phyloP scores from a whole-genome alignment of 2,888 invertebrate species.

The Eustalomyia histrio region DNA sequence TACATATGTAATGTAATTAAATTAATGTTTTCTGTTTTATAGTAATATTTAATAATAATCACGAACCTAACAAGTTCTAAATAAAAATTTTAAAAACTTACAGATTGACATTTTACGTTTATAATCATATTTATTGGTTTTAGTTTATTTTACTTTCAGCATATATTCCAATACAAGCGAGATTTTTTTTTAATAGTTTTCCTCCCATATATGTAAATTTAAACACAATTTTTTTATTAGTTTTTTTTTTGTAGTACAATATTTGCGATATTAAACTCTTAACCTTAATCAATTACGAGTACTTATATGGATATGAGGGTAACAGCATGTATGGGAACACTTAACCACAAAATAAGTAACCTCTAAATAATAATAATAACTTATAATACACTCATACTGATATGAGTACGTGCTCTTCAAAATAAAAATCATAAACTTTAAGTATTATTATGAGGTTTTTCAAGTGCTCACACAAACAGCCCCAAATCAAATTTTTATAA shows the following conservation, averaged over 20 bases:
- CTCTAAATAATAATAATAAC: constrained; percentile 31
- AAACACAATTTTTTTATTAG: too few species aligned
- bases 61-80: too few species aligned
- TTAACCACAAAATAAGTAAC: constrained; percentile 38
- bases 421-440: constrained; percentile 50
- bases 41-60: too few species aligned
- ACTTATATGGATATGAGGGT: not conserved
- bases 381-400: not conserved
- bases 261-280: constrained; percentile 11
- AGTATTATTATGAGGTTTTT: constrained; percentile 45
- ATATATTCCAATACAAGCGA: too few species aligned
- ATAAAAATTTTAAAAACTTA: too few species aligned
- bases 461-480: constrained; percentile 12
- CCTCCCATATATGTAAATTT: too few species aligned
- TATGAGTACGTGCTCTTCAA: not conserved
- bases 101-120: too few species aligned
- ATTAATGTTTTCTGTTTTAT: too few species aligned
- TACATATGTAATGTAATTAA: too few species aligned
- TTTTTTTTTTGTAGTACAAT: not conserved
- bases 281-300: constrained; percentile 47
- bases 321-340: constrained; percentile 27
- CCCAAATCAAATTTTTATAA: constrained; percentile 44
- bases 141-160: too few species aligned
- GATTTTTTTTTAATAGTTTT: too few species aligned
- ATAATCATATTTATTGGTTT: too few species aligned